Conservation (phyloP, 2,113 vertebrate genomes). For the Hydrochoerus hydrochaeris region DNA sequence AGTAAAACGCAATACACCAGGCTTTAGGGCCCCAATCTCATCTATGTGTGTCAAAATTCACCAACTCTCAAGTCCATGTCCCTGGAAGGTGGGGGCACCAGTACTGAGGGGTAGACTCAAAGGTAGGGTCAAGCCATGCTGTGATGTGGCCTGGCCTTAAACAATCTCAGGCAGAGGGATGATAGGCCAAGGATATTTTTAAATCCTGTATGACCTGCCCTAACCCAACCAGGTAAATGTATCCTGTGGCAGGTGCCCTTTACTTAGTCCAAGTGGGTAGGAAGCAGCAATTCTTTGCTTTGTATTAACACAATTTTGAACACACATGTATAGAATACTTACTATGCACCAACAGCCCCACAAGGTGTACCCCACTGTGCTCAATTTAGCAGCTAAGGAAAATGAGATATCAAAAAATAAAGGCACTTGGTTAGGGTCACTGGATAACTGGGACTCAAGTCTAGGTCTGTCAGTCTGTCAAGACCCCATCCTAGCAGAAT, state of each 20-base stretch:
- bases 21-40: neutral
- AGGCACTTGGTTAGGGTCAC: neutral
- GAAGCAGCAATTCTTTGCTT: neutral
- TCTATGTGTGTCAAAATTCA: neutral
- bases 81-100: neutral
- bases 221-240: neutral
- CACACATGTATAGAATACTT: neutral
- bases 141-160: neutral
- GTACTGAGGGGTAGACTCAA: neutral
- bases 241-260: neutral
- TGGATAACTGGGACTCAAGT: neutral
- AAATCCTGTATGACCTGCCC: neutral
- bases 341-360: neutral
- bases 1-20: neutral
- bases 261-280: neutral
- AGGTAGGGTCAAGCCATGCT: neutral
- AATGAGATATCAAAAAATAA: neutral
- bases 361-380: rapidly evolving
- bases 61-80: neutral
- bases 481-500: neutral
- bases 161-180: neutral
- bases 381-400: neutral
- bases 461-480: neutral
- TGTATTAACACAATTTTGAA: neutral
- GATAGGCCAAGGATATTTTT: neutral